These are phyloP conservation scores for Ichneumoninae sp. DNA, from an alignment of 2,888 invertebrate species.

Conservation along the genomic window DNA sequence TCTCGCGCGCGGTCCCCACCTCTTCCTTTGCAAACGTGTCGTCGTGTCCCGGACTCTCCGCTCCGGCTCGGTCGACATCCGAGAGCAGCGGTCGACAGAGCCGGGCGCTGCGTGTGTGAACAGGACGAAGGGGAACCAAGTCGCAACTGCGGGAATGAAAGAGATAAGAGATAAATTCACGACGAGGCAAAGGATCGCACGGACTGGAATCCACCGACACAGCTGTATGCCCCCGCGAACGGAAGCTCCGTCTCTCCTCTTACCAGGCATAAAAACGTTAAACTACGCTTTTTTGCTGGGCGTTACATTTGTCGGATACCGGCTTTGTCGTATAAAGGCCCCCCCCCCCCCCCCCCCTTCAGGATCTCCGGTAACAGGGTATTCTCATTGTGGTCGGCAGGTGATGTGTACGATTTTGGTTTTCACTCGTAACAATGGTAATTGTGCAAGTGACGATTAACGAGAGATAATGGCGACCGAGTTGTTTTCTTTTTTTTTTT, in stretches of 20 bases:
- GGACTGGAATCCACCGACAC: conserved; percentile 73
- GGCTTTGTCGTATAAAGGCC: conserved; percentile 33
- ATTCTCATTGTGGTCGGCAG: not conserved
- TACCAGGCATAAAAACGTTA: conserved; percentile 69
- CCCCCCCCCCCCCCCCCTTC: no score
- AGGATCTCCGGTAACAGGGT: not conserved
- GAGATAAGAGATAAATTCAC: conserved; percentile 43
- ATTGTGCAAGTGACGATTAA: not conserved
- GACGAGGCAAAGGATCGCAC: conserved; percentile 36
- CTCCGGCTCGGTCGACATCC: conserved; percentile 13
- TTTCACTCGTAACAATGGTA: not conserved
- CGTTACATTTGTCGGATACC: conserved; percentile 81
- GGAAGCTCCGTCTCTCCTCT: conserved; percentile 52
- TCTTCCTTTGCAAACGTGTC: conserved; percentile 53
- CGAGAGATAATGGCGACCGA: conserved; percentile 13
- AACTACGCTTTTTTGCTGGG: conserved; percentile 76
- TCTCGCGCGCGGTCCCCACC: conserved; percentile 44
- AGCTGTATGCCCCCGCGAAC: conserved; percentile 70
- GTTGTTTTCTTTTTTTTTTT: not conserved
- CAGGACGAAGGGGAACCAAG: conserved; percentile 39
- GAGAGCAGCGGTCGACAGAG: conserved; percentile 20
- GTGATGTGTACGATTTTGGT: not conserved
- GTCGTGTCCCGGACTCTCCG: conserved; percentile 35
- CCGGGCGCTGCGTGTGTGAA: conserved; percentile 39
- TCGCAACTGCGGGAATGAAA: conserved; percentile 45